Conservation (phyloP, 1,140 invertebrate species). For the Chelonus insularis region DNA sequence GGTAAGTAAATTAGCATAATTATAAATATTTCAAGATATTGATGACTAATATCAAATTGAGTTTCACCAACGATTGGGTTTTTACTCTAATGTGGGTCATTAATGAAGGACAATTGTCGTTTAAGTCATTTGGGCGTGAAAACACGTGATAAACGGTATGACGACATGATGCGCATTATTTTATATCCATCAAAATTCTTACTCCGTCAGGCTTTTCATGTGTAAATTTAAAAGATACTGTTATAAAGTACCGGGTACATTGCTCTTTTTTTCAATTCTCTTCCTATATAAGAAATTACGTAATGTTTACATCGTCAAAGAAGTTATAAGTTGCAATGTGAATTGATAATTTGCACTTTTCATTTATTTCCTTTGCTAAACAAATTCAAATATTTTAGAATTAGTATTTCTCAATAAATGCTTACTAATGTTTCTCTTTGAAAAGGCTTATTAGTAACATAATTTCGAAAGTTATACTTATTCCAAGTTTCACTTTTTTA, state of each 20-base stretch:
- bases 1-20: too few relatives aligned
- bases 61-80: too few relatives aligned
- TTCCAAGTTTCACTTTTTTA: neutral
- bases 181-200: slow-evolving; percentile 27
- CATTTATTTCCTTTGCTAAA: neutral
- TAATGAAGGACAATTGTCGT: too few relatives aligned
- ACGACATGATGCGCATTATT: neutral
- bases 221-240: slow-evolving; percentile 35
- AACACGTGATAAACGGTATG: neutral
- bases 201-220: slow-evolving; percentile 44
- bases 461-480: too few relatives aligned
- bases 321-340: neutral
- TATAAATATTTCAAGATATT: too few relatives aligned
- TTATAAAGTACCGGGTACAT: slow-evolving; percentile 18
- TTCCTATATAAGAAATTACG: slow-evolving; percentile 16
- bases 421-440: too few relatives aligned
- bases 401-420: too few relatives aligned
- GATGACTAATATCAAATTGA: too few relatives aligned
- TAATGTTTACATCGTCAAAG: slow-evolving; percentile 25
- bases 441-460: too few relatives aligned
- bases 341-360: neutral
- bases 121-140: too few relatives aligned
- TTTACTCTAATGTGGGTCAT: too few relatives aligned
- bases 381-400: too few relatives aligned
- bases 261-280: slow-evolving; percentile 1